Base-by-base conservation (phyloP, 2,113 vertebrate genomes). In the Phaethon lepturus region DNA sequence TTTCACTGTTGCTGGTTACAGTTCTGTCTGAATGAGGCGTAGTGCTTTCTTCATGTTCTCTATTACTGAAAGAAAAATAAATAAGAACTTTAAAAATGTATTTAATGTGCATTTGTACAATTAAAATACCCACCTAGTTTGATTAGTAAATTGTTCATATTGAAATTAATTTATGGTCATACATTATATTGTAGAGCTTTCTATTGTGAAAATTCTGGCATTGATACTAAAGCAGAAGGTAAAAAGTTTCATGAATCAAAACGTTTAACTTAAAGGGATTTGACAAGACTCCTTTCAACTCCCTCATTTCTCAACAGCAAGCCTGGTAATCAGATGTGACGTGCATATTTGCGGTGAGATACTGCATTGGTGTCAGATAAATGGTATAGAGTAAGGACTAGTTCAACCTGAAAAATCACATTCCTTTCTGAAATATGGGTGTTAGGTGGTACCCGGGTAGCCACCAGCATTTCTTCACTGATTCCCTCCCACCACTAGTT, bases 31-130 rank as follows among this genome's bases (percentile, higher is more conserved):
- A 94, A 98, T 96, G 40, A 98, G 98, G 28, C 94, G 98, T 49
- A 98, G 74, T 67, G 98, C 98, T 97, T 98, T 98, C 97, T 98
- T 98, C 98, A 98, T 98, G 84, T 98, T 98, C 79, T 98, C 97
- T 97, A 98, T 97, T 89, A 98, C 98, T 98, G 96, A 72, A 97
- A 97, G 66, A 88, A 94, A 60, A 96, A 63, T 9, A 74, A 94
- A 63, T 6, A 78, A 62, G 7, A 90, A 58, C 16, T 42, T 28
- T 78, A 73, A 94, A 91, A 80, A 79, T 25, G 3, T 28, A n/a
- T 25, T 52, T 62, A 14, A 74, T 86, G 5, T 31, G 10, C 9
- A 59, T 64, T 64, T 72, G 5, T 59, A 53, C 3, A 40, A 53
- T 42, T n/a, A 17, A 71, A 83, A 75, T 40, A 4, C 3, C 2